phyloP scores from a whole-genome alignment of 2,888 invertebrate species.

The Mellilla xanthometata region DNA sequence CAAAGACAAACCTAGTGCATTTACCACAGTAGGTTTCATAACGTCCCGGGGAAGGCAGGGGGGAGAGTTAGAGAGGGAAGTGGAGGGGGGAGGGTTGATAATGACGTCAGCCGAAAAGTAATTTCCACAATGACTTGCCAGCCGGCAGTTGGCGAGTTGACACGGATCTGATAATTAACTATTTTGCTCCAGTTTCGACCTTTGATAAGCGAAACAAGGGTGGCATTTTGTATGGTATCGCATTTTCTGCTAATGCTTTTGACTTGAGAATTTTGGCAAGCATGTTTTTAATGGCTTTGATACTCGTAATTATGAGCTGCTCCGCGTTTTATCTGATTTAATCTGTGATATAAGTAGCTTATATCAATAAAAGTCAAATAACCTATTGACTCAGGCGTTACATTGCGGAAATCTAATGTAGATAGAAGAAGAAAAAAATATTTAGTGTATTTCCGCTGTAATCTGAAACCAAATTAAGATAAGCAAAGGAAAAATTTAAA shows the following conservation, averaged over 20 bases:
- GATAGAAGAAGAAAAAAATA: too few species aligned
- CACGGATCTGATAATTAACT: constrained; percentile 45
- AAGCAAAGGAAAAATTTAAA: too few species aligned
- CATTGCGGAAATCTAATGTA: too few species aligned
- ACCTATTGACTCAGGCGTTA: too few species aligned
- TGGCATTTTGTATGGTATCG: neutral
- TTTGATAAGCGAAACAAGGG: constrained; percentile 23
- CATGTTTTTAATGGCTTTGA: neutral
- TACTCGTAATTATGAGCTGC: too few species aligned
- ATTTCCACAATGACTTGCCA: constrained; percentile 63
- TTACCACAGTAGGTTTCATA: too few species aligned
- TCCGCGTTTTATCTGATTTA: too few species aligned
- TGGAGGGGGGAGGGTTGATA: constrained; percentile 37
- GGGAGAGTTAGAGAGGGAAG: neutral
- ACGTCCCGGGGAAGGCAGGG: too few species aligned
- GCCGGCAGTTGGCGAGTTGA: constrained; percentile 41
- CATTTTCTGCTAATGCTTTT: neutral
- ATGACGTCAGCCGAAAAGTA: constrained; percentile 64
- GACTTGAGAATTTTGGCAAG: neutral
- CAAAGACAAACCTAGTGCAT: neutral
- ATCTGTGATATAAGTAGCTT: too few species aligned
- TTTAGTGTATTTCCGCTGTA: too few species aligned
- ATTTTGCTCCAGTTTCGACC: constrained; percentile 38
- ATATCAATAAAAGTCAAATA: too few species aligned
- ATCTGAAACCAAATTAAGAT: too few species aligned